Conservation (phyloP, 2,797 vertebrate genomes). For the Darevskia nairensis region DNA sequence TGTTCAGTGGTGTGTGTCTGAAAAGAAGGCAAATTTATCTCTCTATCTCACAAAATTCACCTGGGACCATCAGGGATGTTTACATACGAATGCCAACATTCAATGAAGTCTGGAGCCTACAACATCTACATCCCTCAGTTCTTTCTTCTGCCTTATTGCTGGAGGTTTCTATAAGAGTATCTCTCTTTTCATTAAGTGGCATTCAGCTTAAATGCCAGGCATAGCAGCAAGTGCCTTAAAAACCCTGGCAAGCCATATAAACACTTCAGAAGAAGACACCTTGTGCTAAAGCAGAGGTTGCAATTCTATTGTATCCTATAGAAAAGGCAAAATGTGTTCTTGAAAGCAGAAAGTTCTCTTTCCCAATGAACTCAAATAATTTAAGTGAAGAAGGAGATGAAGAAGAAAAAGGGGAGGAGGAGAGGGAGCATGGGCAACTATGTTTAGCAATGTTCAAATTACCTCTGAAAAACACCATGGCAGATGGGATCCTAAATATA, state of each 20-base stretch:
- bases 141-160: conserved; percentile 28
- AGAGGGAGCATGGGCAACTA: background rate
- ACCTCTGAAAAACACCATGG: background rate
- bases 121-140: background rate
- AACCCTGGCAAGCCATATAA: background rate
- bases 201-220: conserved; percentile 42
- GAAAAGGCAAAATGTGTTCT: background rate
- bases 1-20: background rate
- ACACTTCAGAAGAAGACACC: background rate
- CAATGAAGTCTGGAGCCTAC: background rate
- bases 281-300: conserved; percentile 30
- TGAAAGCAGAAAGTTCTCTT: background rate
- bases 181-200: conserved; percentile 39
- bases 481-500: background rate
- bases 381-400: background rate
- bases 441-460: background rate
- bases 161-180: conserved; percentile 41
- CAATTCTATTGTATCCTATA: background rate
- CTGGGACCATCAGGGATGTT: background rate
- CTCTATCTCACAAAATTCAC: background rate
- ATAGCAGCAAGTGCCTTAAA: conserved; percentile 39
- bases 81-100: background rate
- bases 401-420: background rate
- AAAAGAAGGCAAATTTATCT: background rate
- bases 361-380: background rate